Percentiles rank a stretch among this genome's conserved stretches.
These are phyloP conservation scores for Bos javanicus DNA, from an alignment of 2,113 vertebrate species.

Conservation along the genomic window DNA sequence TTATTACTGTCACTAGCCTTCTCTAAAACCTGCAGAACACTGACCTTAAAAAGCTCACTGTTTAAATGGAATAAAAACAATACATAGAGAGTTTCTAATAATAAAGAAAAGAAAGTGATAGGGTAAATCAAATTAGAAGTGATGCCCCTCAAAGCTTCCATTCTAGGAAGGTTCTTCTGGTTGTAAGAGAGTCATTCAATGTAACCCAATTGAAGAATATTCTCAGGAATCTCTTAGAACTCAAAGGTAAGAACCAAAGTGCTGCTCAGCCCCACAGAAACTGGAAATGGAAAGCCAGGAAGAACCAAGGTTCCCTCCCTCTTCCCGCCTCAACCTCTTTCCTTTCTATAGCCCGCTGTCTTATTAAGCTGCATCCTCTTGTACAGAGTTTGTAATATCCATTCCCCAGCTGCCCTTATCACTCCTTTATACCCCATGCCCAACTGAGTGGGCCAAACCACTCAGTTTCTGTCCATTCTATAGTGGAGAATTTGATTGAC, in stretches of 20 bases:
- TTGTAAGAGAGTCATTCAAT: not conserved
- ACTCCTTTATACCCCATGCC: accelerated
- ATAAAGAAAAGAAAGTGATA: not conserved
- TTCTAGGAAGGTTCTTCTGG: not conserved
- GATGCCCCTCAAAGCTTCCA: not conserved
- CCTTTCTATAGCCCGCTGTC: not conserved
- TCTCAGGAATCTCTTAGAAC: not conserved
- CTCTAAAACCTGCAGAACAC: not conserved
- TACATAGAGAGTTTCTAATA: not conserved
- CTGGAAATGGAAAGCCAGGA: not conserved
- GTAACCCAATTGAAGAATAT: not conserved
- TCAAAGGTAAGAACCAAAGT: not conserved
- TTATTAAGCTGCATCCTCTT: not conserved
- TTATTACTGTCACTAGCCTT: not conserved
- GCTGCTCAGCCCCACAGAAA: not conserved
- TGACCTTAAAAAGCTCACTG: not conserved
- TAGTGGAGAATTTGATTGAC: not conserved
- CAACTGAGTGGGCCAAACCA: not conserved
- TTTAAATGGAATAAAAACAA: not conserved
- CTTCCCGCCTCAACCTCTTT: not conserved
- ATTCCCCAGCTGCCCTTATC: not conserved
- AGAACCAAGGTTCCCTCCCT: not conserved
- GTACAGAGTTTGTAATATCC: not conserved
- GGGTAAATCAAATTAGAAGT: not conserved
- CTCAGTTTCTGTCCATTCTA: not conserved